Evolutionary conservation across 1,140 invertebrate genomes (phyloP).

Genomic region (Palaemon carinicauda): DNA sequence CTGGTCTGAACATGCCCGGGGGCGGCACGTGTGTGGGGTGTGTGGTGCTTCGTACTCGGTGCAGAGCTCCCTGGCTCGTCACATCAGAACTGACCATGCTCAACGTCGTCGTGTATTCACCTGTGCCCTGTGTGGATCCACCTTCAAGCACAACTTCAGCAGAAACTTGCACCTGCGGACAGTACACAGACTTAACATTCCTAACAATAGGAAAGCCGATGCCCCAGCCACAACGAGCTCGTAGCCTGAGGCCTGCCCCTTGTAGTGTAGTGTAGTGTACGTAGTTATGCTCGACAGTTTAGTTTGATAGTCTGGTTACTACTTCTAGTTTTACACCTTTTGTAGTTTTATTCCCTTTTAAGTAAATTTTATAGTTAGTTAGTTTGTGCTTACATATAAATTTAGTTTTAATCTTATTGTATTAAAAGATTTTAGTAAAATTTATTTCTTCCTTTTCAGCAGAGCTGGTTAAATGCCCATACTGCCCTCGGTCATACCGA

Average conservation of each 20-base stretch:
- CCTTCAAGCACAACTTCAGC: conserved; percentile 55
- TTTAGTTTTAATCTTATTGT: conserved; percentile 1
- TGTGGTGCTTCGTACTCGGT: conserved; percentile 47
- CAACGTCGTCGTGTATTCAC: conserved; percentile 43
- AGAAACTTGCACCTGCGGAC: conserved; percentile 54
- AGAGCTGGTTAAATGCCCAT: conserved; percentile 89
- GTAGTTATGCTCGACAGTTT: conserved; percentile 25
- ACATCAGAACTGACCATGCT: conserved; percentile 48
- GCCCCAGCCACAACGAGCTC: conserved; percentile 29
- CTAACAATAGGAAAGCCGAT: conserved; percentile 42
- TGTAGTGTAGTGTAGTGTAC: conserved; percentile 54
- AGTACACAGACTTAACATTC: conserved; percentile 54
- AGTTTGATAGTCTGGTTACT: not conserved
- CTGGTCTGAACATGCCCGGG: conserved; percentile 32
- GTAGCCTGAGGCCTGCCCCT: conserved; percentile 22
- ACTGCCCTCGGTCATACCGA: conserved; percentile 89
- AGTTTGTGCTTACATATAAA: not conserved
- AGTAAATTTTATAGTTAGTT: not conserved
- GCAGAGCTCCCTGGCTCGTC: conserved; percentile 49
- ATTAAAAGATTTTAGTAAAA: not conserved
- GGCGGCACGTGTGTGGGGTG: conserved; percentile 40
- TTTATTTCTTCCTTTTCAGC: conserved; percentile 67
- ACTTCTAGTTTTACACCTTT: not conserved
- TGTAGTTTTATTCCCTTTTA: conserved; percentile 1
- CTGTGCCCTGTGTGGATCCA: conserved; percentile 48